Evolutionary conservation across 2,797 vertebrate species (phyloP), one percentile per base, ranked within the genome.

Genomic region (Siniperca scherzeri): DNA sequence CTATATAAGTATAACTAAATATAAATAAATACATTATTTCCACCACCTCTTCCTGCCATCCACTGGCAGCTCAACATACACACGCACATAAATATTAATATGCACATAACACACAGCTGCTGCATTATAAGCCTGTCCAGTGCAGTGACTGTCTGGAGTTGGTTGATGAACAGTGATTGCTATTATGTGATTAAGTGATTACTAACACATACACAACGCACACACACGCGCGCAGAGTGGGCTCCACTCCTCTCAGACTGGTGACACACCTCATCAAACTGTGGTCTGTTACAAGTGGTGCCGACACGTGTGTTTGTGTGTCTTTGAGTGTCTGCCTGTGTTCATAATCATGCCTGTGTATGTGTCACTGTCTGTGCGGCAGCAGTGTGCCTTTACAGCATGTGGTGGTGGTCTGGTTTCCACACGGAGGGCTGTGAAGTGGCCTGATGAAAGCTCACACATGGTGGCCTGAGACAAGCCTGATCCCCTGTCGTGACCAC

Each of bases 321-420:
- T 82, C 68, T 82, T 22, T 46, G 80, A 38, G 56, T 73, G 78
- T 81, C 57, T 56, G 71, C 16, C 59, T 56, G 74, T 62, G 73
- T 33, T 72, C 55, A 38, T 90, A 84, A 89, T 86, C 82, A 81
- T 74, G 80, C 59, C 82, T 71, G 76, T 78, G 44, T 80, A 68
- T 80, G 67, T 70, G 71, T 88, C 77, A 65, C 70, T 33, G 85
- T 83, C 83, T 90, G 80, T 57, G 75, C 9, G 3, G 73, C 55
- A 7, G 77, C 59, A 38, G 73, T 16, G 42, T 72, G 87, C 64
- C 74, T 77, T 77, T 76, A 36, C 89, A 80, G 81, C 83, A 73
- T 80, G 88, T 70, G 85, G 77, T 10, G 81, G 81, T 87, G 84
- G 83, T 91, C 84, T 87, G 82, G 91, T 90, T 94, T 92, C 90